Evolutionary conservation across 2,113 vertebrate species (phyloP).

Genomic region (Gymnocephalus cernua): DNA sequence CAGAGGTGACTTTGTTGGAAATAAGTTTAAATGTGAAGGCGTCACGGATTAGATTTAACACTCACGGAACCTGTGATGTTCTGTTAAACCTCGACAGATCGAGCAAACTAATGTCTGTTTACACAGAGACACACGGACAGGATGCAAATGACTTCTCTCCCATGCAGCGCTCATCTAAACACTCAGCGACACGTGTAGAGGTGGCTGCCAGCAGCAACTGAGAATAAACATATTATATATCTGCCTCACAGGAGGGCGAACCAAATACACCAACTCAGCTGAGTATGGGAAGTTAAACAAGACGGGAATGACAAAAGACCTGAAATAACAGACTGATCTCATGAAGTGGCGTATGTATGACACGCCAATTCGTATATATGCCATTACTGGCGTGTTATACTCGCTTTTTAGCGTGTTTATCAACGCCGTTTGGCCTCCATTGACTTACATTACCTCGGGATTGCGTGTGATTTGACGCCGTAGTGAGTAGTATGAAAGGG

Average conservation of each 20-base stretch:
- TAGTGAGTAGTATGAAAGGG: too few relatives aligned
- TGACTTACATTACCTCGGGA: too few relatives aligned
- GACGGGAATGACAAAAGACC: background rate
- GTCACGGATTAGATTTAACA: background rate
- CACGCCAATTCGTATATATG: too few relatives aligned
- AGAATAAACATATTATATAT: constrained; percentile 50
- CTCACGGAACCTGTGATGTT: background rate
- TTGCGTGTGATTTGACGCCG: too few relatives aligned
- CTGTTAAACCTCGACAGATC: background rate
- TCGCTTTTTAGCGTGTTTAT: too few relatives aligned
- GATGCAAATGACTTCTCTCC: constrained; percentile 36
- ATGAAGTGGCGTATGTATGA: too few relatives aligned
- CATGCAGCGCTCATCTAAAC: constrained; percentile 17
- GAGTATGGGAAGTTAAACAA: constrained; percentile 33
- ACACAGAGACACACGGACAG: constrained; percentile 13
- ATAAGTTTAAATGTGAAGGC: background rate
- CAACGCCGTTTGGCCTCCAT: too few relatives aligned
- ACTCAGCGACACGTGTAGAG: constrained; percentile 1
- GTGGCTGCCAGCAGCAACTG: constrained; percentile 25
- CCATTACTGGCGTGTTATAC: too few relatives aligned
- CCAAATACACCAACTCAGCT: constrained; percentile 6
- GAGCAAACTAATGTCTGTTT: constrained; percentile 13
- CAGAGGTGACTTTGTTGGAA: constrained; percentile 5
- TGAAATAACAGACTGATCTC: too few relatives aligned
- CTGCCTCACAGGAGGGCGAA: constrained; percentile 26